Base-by-base conservation (phyloP, 2,888 invertebrate species). In the Apodemia mormo region DNA sequence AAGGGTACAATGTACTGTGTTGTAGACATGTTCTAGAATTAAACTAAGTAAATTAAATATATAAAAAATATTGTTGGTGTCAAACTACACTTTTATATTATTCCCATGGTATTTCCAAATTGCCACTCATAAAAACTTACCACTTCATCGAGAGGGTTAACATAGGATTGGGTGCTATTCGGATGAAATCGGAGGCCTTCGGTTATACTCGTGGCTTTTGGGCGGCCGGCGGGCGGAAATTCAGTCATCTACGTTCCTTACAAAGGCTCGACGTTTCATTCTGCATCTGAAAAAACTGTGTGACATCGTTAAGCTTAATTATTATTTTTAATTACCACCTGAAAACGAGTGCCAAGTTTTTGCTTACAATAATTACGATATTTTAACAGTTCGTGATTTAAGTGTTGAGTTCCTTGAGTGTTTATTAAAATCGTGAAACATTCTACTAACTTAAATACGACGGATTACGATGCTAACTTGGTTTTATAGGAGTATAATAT, bases 61-160 rank as follows among this genome's bases (percentile, higher is more conserved):
- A 49, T 49, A 49, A n/a, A 49, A 49, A 49, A 49, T 14, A 29
- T 1, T 40, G 56, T 9, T 86, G 85, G 87, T 86, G 87, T 87
- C 85, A 85, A 88, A 86, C 85, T 85, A 85, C 88, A 83, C 84
- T 87, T 90, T 87, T 85, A 85, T 85, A 88, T 87, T 85, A 85
- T 85, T 83, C 82, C 83, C 82, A 86, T 85, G 84, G 82, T 84
- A 82, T 82, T 88, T 85, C 82, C 85, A 85, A 85, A 84, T 82
- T 86, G 87, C 85, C 83, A 85, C 85, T 89, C 89, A 86, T 92
- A 90, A 91, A 91, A 92, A 90, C 89, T 90, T 90, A 91, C 90
- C 90, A 90, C 91, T 91, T 90, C 91, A 92, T 91, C 90, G 89
- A 88, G 89, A 88, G 85, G 89, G 85, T 87, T 88, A 64, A 84